These are phyloP conservation scores for Acheta domesticus DNA, from an alignment of 2,888 invertebrate genomes.

Conservation along the genomic window DNA sequence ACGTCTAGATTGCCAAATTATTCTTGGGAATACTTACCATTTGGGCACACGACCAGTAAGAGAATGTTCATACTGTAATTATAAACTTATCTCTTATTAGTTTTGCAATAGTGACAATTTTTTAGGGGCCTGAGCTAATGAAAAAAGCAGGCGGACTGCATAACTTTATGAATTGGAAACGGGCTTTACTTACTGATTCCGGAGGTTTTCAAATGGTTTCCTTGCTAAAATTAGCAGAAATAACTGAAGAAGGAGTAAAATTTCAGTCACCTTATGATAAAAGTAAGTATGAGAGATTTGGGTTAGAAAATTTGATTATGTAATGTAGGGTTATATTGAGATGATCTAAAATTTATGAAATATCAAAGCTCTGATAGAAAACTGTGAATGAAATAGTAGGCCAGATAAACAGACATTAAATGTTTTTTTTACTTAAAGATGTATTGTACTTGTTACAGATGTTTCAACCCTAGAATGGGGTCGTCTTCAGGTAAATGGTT, in stretches of 20 bases:
- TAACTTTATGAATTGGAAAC: constrained; percentile 96
- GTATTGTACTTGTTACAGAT: too few species aligned
- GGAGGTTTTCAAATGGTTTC: constrained; percentile 99
- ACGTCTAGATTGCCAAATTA: constrained; percentile 82
- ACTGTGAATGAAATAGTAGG: too few species aligned
- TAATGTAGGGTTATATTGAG: too few species aligned
- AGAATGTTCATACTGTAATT: not conserved
- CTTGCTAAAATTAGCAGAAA: constrained; percentile 85
- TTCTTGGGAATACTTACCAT: constrained; percentile 96
- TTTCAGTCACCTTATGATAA: constrained; percentile 89
- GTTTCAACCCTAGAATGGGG: too few species aligned
- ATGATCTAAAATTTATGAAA: too few species aligned
- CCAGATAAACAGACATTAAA: too few species aligned
- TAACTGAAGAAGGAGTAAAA: constrained; percentile 92
- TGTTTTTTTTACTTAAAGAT: too few species aligned
- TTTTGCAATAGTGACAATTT: not conserved
- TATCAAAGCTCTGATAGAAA: too few species aligned
- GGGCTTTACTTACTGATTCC: constrained; percentile 89
- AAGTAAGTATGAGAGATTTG: constrained; percentile 33
- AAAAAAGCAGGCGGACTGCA: constrained; percentile 89
- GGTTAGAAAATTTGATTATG: too few species aligned
- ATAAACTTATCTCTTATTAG: not conserved
- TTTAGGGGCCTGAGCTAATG: constrained; percentile 74
- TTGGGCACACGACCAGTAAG: constrained; percentile 81
- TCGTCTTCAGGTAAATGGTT: too few species aligned